phyloP scores from a whole-genome alignment of 1,140 invertebrate genomes.

The Meloidogyne floridensis region DNA sequence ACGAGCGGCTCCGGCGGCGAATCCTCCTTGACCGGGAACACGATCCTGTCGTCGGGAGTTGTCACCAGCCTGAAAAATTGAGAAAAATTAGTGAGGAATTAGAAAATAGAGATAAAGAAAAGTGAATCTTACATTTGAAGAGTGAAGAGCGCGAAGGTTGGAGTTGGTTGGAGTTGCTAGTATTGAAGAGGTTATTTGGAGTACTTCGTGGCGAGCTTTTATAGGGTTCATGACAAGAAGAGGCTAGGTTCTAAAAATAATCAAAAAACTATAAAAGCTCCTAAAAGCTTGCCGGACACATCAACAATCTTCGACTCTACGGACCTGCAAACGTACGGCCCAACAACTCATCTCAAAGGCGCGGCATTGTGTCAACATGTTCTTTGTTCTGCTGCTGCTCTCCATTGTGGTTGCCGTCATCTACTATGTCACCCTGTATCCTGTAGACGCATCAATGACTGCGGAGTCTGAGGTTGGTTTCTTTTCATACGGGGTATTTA shows the following conservation, averaged over 20 bases:
- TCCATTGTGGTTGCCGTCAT: background rate
- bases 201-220: background rate
- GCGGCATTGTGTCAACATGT: background rate
- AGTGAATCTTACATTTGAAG: background rate
- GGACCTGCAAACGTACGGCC: background rate
- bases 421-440: background rate
- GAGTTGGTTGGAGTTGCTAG: background rate
- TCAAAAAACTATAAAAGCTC: background rate
- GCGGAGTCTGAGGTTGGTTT: background rate
- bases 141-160: background rate
- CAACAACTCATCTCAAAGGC: background rate
- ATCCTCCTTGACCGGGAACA: slow-evolving; percentile 1
- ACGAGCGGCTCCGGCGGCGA: background rate
- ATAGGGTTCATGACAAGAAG: background rate
- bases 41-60: background rate
- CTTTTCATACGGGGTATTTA: background rate
- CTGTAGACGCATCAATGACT: background rate
- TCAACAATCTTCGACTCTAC: background rate
- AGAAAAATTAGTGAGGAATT: background rate
- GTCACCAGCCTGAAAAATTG: background rate
- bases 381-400: background rate
- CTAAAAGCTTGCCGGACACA: background rate
- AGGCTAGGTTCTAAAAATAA: background rate
- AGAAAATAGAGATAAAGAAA: background rate
- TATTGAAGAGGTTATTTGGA: background rate